Base-by-base conservation (phyloP, 2,888 invertebrate genomes). In the Lasioglossum lativentre region DNA sequence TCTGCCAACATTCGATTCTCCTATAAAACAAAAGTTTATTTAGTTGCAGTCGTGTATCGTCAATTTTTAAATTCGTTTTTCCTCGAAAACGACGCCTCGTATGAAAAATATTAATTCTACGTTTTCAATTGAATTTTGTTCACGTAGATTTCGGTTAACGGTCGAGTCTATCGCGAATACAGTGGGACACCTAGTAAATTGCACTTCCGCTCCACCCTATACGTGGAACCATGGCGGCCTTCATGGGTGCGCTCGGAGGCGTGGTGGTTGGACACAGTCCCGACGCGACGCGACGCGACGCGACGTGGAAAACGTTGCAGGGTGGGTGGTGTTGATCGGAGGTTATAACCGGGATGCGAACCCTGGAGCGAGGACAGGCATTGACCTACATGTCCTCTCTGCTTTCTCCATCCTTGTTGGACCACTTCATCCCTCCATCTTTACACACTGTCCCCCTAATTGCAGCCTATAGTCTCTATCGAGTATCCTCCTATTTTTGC, bases 311-410 rank as follows among this genome's bases (percentile, higher is more conserved):
- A 66, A 75, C 80, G 83, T 83, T 78, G 77, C 56, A 79, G 71
- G 78, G 82, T 80, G 83, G 80, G 73, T 77, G 75, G 75, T 79
- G 80, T 80, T 85, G 86, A 79, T 81, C 71, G 85, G 87, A 90
- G 89, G 89, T 90, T 86, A 87, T 78, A 89, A 89, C 88, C 85
- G 86, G 90, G 86, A 91, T 83, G 87, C 89, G 90, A 91, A 90
- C 89, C 90, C 90, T 89, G 89, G 91, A 90, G 91, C 83, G 84
- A 89, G 87, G 87, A 81, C 87, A 90, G 90, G 88, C 89, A 90
- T 90, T 90, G 90, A 90, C 89, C 89, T 87, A 88, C 87, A 88
- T 89, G 88, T 86, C 74, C 86, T 80, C 80, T 52, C 74, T 91
- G 91, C 92, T 83, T 83, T 84, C 84, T 78, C 75, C 45, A 78